Conservation (phyloP, 2,113 vertebrate genomes). For the Ploceus nigricollis region DNA sequence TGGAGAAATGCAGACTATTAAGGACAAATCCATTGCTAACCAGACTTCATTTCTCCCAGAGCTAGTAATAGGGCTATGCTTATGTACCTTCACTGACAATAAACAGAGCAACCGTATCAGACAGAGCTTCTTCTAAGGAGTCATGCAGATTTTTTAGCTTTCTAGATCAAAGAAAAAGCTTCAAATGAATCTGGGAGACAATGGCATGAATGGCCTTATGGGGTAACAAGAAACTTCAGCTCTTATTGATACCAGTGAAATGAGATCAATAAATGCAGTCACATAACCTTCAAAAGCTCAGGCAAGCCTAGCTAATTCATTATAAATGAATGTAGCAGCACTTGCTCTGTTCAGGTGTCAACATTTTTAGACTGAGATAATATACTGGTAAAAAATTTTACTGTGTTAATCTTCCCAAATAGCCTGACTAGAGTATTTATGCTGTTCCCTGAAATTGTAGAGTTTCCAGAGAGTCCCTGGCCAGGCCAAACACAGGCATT, state of each 20-base stretch:
- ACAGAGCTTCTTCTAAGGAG: background rate
- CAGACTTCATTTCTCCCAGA: background rate
- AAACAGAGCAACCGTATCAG: background rate
- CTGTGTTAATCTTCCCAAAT: background rate
- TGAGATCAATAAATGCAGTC: slow-evolving; percentile 10
- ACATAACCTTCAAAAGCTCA: slow-evolving; percentile 5
- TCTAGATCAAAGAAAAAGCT: slow-evolving; percentile 14
- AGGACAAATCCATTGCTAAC: background rate
- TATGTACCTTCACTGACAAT: background rate
- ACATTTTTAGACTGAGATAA: background rate
- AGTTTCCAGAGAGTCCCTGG: background rate
- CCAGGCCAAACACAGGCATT: background rate
- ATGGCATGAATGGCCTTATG: background rate
- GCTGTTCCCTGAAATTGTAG: background rate
- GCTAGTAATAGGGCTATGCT: background rate
- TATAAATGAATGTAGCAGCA: background rate
- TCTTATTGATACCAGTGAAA: background rate
- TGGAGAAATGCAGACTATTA: background rate
- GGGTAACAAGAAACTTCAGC: background rate
- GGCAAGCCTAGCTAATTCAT: background rate
- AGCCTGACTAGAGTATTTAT: background rate
- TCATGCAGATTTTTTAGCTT: background rate
- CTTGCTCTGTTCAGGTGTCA: background rate
- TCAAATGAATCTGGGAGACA: slow-evolving; percentile 1
- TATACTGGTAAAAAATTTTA: background rate